phyloP scores from a whole-genome alignment of 2,797 vertebrate genomes.

The Platalea minor region DNA sequence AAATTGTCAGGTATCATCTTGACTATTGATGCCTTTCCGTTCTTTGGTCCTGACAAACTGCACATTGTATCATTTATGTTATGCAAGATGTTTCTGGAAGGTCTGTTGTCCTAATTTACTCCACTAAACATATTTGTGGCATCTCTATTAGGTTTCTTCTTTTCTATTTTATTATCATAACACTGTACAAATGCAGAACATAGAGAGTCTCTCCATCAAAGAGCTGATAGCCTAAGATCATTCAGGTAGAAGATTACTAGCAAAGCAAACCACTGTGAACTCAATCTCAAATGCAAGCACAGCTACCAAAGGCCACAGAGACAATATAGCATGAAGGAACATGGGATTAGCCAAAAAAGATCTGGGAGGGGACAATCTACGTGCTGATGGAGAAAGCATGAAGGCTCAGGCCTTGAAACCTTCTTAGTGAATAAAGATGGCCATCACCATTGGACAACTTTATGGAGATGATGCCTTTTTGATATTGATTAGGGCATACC shows the following conservation, averaged over 20 bases:
- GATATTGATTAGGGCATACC: neutral
- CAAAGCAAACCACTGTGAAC: neutral
- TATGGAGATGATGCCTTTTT: neutral
- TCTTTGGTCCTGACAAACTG: neutral
- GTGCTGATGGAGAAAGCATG: neutral
- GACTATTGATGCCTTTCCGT: neutral
- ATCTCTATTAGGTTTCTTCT: neutral
- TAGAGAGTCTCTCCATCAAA: neutral
- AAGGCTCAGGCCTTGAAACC: neutral
- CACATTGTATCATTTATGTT: neutral
- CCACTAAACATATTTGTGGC: neutral
- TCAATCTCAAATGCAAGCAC: neutral
- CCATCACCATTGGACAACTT: fast-evolving
- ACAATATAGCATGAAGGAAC: neutral
- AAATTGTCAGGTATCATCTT: neutral
- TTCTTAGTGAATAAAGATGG: neutral
- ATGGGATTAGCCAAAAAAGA: neutral
- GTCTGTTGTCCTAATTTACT: neutral
- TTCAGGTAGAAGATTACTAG: neutral
- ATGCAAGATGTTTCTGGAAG: neutral
- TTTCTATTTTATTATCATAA: neutral
- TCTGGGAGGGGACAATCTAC: neutral
- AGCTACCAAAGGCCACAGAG: neutral
- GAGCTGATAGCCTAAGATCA: neutral
- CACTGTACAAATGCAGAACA: neutral